A percentile compares a stretch with the other conserved stretches of the same genome.
phyloP scores from a whole-genome alignment of 2,888 invertebrate genomes.

The Seladonia tumulorum region DNA sequence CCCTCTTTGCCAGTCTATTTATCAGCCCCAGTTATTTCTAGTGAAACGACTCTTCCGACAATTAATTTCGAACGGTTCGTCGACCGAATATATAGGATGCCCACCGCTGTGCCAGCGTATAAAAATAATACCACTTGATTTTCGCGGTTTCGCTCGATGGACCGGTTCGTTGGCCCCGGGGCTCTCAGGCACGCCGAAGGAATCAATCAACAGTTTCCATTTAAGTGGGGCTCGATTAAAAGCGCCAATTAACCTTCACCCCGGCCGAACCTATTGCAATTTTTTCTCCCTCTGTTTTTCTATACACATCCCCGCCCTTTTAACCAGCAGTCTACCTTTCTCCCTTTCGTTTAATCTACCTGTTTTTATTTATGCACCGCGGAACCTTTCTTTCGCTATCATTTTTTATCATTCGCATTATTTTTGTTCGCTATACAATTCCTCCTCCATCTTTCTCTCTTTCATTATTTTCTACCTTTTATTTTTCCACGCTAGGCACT shows the following conservation, averaged over 20 bases:
- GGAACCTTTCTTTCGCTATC: not conserved
- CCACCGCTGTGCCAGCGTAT: not conserved
- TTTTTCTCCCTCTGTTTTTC: not conserved
- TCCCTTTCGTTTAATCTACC: not conserved
- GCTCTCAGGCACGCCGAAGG: not conserved
- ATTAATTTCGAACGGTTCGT: not conserved
- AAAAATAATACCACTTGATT: constrained; percentile 8
- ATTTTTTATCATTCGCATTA: not conserved
- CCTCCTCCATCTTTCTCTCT: not conserved
- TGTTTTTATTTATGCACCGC: not conserved
- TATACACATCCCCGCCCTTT: not conserved
- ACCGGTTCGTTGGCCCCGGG: not conserved
- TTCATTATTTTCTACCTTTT: not conserved
- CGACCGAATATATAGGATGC: not conserved
- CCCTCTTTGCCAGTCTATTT: not conserved
- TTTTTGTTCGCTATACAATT: not conserved
- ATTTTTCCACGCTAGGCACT: not conserved
- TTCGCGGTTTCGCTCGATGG: not conserved
- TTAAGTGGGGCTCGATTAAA: constrained; percentile 10
- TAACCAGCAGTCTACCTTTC: not conserved
- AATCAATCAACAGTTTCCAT: constrained; percentile 10
- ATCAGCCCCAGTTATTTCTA: not conserved
- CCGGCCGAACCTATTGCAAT: constrained; percentile 1
- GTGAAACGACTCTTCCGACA: not conserved
- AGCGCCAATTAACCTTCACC: constrained; percentile 2